A percentile compares a stretch with the other conserved stretches of the same genome.
phyloP scores from a whole-genome alignment of 2,888 invertebrate species.

The Drosophila maculinotata region DNA sequence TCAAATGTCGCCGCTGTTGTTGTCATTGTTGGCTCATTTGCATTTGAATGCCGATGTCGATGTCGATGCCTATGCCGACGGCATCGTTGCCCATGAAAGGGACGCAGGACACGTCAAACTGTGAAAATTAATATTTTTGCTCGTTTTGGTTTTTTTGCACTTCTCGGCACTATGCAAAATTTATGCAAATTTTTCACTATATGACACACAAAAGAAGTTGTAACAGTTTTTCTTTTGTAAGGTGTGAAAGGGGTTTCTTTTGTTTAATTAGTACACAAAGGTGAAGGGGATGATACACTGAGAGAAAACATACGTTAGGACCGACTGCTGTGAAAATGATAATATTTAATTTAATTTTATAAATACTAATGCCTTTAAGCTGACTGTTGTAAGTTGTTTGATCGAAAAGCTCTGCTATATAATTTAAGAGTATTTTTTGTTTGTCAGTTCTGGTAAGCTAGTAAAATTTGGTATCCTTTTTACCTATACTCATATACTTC shows the following conservation, averaged over 20 bases:
- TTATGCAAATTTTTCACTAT: constrained; percentile 76
- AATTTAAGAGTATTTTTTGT: no score
- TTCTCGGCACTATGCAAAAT: constrained; percentile 69
- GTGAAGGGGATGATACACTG: constrained; percentile 36
- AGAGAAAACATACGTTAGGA: constrained; percentile 12
- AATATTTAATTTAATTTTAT: no score
- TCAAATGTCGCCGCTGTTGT: constrained; percentile 73
- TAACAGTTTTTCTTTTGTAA: constrained; percentile 59
- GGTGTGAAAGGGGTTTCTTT: constrained; percentile 77
- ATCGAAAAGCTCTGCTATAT: no score
- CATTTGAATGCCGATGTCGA: constrained; percentile 67
- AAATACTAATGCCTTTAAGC: no score
- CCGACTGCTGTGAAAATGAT: background rate
- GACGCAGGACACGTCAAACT: constrained; percentile 69
- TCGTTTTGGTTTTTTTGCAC: constrained; percentile 62
- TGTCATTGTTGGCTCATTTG: constrained; percentile 80
- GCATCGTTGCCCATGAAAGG: constrained; percentile 3
- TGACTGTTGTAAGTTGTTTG: no score
- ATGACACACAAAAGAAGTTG: constrained; percentile 68
- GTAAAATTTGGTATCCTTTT: no score
- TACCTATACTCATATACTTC: no score
- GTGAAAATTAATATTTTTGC: constrained; percentile 83
- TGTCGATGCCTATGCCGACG: background rate
- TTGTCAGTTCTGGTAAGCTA: no score
- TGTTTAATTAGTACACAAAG: constrained; percentile 73